phyloP scores from a whole-genome alignment of 2,113 vertebrate genomes.

The Sinocyclocheilus rhinocerous region DNA sequence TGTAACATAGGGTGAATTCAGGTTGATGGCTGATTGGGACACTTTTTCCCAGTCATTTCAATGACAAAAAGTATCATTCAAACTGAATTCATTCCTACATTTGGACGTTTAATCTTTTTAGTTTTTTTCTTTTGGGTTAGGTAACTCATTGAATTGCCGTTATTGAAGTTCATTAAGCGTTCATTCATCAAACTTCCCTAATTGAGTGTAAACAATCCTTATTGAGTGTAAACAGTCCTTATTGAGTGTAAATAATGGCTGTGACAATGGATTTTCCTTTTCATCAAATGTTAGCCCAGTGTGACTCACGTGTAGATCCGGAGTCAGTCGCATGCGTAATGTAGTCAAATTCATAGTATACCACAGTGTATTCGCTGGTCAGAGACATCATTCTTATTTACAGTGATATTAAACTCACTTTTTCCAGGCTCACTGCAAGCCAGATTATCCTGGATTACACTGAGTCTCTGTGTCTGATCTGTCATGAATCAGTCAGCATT shows the following conservation, averaged over 20 bases:
- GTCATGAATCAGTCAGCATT: not conserved
- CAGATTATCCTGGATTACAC: constrained; percentile 27
- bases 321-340: not conserved
- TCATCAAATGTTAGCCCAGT: not conserved
- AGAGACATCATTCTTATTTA: not conserved
- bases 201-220: not conserved
- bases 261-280: constrained; percentile 14
- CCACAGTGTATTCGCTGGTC: not conserved
- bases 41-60: too few species aligned
- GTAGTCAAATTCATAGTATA: constrained; percentile 3
- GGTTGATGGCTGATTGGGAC: too few species aligned
- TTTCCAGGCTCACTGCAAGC: not conserved
- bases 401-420: not conserved
- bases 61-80: not conserved
- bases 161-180: not conserved
- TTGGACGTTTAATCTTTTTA: not conserved
- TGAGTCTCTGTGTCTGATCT: not conserved
- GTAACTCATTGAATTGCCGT: not conserved
- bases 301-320: not conserved
- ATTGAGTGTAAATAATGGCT: not conserved
- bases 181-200: not conserved
- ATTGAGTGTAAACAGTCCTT: not conserved
- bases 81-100: too few species aligned
- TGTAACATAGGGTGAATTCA: not conserved
- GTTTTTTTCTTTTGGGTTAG: not conserved